phyloP scores from a whole-genome alignment of 2,888 invertebrate genomes.

The Cryptus viduatorius region DNA sequence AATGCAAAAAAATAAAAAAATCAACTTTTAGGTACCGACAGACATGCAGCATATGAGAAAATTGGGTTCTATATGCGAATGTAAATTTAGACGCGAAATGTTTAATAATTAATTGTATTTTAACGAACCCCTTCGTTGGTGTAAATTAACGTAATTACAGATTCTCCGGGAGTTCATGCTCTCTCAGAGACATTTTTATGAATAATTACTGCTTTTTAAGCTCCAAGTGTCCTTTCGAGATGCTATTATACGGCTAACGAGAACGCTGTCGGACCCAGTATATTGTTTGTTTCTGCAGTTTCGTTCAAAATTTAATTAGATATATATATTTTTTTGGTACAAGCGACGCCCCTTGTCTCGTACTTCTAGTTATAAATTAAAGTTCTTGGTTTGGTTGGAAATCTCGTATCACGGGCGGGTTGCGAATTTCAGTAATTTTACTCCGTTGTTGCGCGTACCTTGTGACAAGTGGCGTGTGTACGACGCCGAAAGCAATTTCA shows the following conservation, averaged over 20 bases:
- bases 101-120: not conserved
- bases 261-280: not conserved
- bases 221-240: not conserved
- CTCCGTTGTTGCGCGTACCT: slow-evolving; percentile 36
- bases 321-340: too few relatives aligned
- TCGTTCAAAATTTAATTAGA: not conserved
- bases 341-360: not conserved
- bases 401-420: not conserved
- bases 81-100: not conserved
- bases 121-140: not conserved
- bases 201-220: not conserved
- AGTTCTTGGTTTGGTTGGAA: not conserved
- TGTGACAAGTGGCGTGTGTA: slow-evolving; percentile 14
- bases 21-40: too few relatives aligned
- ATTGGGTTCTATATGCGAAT: not conserved
- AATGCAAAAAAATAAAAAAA: not conserved
- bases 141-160: not conserved
- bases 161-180: not conserved
- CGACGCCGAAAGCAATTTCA: slow-evolving; percentile 70
- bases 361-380: not conserved
- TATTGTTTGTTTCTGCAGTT: not conserved
- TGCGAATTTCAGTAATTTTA: slow-evolving; percentile 43
- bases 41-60: too few relatives aligned
- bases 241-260: not conserved
- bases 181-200: not conserved